phyloP scores from a whole-genome alignment of 1,140 invertebrate species.

The Lasioglossum albipes region DNA sequence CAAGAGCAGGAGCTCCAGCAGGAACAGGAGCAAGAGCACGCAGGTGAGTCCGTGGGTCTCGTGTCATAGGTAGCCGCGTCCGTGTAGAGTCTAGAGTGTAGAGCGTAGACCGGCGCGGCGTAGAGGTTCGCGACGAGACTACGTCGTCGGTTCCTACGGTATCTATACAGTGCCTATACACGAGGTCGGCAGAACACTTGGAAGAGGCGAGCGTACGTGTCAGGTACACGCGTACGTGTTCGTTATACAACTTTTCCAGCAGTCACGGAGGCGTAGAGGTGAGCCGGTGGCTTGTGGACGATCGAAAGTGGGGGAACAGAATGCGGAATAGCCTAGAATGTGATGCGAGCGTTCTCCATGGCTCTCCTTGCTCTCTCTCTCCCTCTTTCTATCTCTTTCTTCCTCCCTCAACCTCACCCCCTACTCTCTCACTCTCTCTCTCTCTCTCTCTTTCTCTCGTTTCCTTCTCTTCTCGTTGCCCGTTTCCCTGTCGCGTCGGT shows the following conservation, averaged over 20 bases:
- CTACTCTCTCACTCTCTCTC: background rate
- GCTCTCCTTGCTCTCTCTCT: conserved; percentile 43
- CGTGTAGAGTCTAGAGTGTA: conserved; percentile 19
- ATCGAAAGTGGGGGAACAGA: conserved; percentile 77
- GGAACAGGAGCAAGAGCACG: conserved; percentile 10
- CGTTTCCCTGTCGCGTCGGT: too few relatives aligned
- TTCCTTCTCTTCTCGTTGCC: background rate
- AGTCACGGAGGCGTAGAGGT: conserved; percentile 71
- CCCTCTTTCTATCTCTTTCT: conserved; percentile 41
- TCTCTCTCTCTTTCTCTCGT: background rate
- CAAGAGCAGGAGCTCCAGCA: background rate
- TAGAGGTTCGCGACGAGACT: background rate
- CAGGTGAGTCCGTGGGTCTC: conserved; percentile 26
- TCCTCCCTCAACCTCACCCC: conserved; percentile 6
- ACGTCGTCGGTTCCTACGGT: conserved; percentile 3
- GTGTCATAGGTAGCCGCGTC: conserved; percentile 48
- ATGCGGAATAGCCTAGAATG: conserved; percentile 82
- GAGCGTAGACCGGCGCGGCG: too few relatives aligned
- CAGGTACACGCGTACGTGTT: conserved; percentile 62
- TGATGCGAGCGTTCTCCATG: conserved; percentile 76
- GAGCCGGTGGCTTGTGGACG: conserved; percentile 70
- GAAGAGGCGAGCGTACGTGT: conserved; percentile 52
- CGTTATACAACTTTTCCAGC: conserved; percentile 75
- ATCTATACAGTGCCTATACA: conserved; percentile 5
- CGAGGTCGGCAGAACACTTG: conserved; percentile 5